Conservation (phyloP, 2,888 invertebrate genomes). For the Mamestra brassicae region DNA sequence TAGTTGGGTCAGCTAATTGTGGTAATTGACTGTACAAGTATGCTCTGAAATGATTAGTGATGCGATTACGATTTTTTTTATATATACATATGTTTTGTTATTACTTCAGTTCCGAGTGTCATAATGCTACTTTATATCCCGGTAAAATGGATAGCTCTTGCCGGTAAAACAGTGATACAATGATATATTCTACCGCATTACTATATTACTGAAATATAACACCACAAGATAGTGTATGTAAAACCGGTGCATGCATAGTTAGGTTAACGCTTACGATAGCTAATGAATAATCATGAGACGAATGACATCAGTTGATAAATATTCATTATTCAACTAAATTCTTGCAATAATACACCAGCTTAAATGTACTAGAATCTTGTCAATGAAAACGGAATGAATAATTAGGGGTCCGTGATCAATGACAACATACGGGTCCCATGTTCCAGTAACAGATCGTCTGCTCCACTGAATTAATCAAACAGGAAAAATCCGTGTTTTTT, state of each 20-base stretch:
- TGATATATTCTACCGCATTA: background rate
- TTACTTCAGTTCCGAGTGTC: background rate
- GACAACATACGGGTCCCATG: slow-evolving; percentile 48
- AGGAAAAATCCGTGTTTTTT: slow-evolving; percentile 11
- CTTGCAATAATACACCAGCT: slow-evolving; percentile 74
- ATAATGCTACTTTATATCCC: background rate
- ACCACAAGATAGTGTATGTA: slow-evolving; percentile 16
- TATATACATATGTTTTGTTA: too few species aligned
- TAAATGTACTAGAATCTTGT: slow-evolving; percentile 70
- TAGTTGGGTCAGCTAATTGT: too few species aligned
- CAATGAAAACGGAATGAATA: slow-evolving; percentile 73
- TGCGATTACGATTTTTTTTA: too few species aligned
- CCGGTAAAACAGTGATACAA: background rate
- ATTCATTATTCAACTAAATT: slow-evolving; percentile 78
- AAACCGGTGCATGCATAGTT: slow-evolving; percentile 30
- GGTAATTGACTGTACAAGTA: too few species aligned
- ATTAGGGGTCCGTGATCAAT: slow-evolving; percentile 53
- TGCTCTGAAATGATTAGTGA: too few species aligned
- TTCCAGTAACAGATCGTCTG: slow-evolving; percentile 37
- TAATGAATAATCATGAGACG: slow-evolving; percentile 78
- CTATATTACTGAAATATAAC: slow-evolving; percentile 3
- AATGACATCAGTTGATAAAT: slow-evolving; percentile 79
- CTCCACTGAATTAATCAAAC: slow-evolving; percentile 41
- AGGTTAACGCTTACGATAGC: slow-evolving; percentile 55
- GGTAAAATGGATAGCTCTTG: background rate